A percentile compares a stretch with the other conserved stretches of the same genome.
These are phyloP conservation scores for Cerceris rybyensis DNA, from an alignment of 2,888 invertebrate species.

Conservation along the genomic window DNA sequence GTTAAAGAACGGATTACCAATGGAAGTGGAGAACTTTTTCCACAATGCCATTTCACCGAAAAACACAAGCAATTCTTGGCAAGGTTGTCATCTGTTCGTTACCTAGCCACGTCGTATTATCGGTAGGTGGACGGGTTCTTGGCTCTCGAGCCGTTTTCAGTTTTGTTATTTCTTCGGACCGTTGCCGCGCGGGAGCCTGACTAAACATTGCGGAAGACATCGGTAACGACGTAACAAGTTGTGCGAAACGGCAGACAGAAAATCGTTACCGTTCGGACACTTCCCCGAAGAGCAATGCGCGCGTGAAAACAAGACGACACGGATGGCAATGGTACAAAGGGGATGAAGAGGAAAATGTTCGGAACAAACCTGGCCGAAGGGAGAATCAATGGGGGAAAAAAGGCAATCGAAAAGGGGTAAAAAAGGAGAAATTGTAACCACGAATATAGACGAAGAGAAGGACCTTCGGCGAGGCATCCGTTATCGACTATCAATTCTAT, in stretches of 20 bases:
- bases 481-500: neutral
- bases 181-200: constrained; percentile 18
- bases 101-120: constrained; percentile 42
- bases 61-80: constrained; percentile 45
- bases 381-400: neutral
- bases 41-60: constrained; percentile 7
- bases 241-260: constrained; percentile 32
- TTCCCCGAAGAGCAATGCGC: constrained; percentile 5
- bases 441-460: neutral
- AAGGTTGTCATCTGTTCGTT: constrained; percentile 51
- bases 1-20: too few relatives aligned
- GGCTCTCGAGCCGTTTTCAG: constrained; percentile 19
- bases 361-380: neutral
- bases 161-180: constrained; percentile 25
- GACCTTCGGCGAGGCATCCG: neutral
- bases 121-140: constrained; percentile 29
- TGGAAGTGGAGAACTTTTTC: neutral
- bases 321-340: neutral
- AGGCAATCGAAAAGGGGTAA: neutral
- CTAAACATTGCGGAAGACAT: constrained; percentile 49
- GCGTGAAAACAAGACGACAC: neutral
- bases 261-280: constrained; percentile 44
- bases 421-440: neutral
- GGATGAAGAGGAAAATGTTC: neutral
- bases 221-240: constrained; percentile 46